Conservation (phyloP, 2,797 vertebrate genomes). For the Karalla daura region DNA sequence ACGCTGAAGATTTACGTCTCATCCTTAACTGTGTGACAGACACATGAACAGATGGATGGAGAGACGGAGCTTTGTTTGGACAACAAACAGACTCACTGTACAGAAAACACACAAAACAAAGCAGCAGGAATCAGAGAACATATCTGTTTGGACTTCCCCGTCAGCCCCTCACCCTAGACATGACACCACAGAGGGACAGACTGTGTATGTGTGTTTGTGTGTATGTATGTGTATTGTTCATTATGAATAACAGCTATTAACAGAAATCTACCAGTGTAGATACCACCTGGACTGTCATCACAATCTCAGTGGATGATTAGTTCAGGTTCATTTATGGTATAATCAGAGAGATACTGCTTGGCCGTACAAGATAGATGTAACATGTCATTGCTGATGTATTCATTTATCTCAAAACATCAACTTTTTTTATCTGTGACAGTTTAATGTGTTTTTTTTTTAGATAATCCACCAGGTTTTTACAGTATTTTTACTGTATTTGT, state of each 20-base stretch:
- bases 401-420: too few relatives aligned
- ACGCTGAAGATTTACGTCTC: too few relatives aligned
- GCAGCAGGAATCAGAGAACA: constrained; percentile 53
- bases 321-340: too few relatives aligned
- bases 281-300: constrained; percentile 1
- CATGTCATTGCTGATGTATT: too few relatives aligned
- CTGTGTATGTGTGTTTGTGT: background rate
- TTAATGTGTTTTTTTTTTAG: background rate
- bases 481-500: too few relatives aligned
- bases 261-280: constrained; percentile 1
- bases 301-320: too few relatives aligned
- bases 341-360: too few relatives aligned
- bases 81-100: constrained; percentile 58
- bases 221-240: constrained; percentile 2
- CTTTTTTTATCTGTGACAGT: too few relatives aligned
- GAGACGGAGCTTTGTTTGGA: constrained; percentile 56
- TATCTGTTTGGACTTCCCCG: constrained; percentile 57
- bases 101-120: constrained; percentile 59
- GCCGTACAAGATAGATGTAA: too few relatives aligned
- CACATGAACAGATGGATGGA: too few relatives aligned
- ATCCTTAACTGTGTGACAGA: constrained; percentile 14
- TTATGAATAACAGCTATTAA: constrained; percentile 24
- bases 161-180: constrained; percentile 31
- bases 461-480: background rate
- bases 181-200: constrained; percentile 34